Evolutionary conservation across 2,113 vertebrate species (phyloP).

Genomic region (Xenopus borealis): DNA sequence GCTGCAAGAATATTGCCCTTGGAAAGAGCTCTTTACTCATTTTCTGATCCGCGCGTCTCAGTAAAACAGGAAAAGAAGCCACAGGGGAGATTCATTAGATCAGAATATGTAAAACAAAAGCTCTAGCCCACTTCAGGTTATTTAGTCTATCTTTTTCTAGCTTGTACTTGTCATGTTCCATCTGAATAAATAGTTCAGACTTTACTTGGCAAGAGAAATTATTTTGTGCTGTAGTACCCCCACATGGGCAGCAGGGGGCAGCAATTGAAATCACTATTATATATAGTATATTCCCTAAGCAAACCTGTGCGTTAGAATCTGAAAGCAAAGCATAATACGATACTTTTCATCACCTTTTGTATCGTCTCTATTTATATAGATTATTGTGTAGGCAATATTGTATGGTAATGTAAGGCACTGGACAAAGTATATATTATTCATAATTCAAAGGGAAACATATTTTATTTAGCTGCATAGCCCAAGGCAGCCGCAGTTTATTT

Average conservation of each 20-base stretch:
- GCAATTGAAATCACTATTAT: not conserved
- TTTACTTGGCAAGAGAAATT: slow-evolving; percentile 6
- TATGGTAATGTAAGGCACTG: too few relatives aligned
- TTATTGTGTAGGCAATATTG: too few relatives aligned
- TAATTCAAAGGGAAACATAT: too few relatives aligned
- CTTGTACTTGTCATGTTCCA: slow-evolving; percentile 41
- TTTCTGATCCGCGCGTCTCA: slow-evolving; percentile 4
- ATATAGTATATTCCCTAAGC: too few relatives aligned
- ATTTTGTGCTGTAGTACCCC: not conserved
- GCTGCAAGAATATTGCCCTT: too few relatives aligned
- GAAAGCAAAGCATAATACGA: too few relatives aligned
- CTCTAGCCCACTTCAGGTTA: slow-evolving; percentile 5
- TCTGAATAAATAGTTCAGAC: slow-evolving; percentile 17
- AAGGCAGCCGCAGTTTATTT: too few relatives aligned
- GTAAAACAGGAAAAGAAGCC: slow-evolving; percentile 8
- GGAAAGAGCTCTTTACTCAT: not conserved
- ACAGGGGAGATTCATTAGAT: slow-evolving; percentile 30
- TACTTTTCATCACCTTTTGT: too few relatives aligned
- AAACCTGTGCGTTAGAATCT: not conserved
- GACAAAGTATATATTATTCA: too few relatives aligned
- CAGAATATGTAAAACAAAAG: slow-evolving; percentile 36
- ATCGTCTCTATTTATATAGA: too few relatives aligned
- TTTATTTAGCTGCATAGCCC: too few relatives aligned
- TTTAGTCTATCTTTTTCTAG: slow-evolving; percentile 3
- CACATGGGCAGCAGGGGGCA: slow-evolving; percentile 20